phyloP scores from a whole-genome alignment of 35 echinoderm and acorn worm species.

The Diadema setosum region DNA sequence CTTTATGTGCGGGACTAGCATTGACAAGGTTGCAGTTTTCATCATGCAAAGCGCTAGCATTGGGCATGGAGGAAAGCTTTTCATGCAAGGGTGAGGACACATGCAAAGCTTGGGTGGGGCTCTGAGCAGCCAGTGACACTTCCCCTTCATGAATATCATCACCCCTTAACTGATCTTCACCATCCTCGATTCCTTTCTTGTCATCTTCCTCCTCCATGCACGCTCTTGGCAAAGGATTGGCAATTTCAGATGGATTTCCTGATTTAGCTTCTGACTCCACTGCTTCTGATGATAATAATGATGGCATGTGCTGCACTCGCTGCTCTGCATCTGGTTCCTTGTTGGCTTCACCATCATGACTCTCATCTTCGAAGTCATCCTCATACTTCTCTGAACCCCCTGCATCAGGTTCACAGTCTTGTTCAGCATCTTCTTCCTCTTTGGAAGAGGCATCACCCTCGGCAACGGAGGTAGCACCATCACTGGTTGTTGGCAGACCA shows the following conservation, averaged over 20 bases:
- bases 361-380: not conserved
- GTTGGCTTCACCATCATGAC: not conserved
- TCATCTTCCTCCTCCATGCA: too few species aligned
- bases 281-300: too few species aligned
- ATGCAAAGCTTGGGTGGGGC: not conserved
- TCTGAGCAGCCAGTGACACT: not conserved
- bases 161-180: not conserved
- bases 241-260: too few species aligned
- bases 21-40: not conserved
- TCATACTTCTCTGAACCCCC: not conserved
- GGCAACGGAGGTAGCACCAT: not conserved
- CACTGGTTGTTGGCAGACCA: too few species aligned
- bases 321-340: not conserved
- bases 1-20: too few species aligned
- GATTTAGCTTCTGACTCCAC: too few species aligned
- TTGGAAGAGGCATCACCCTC: not conserved
- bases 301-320: too few species aligned
- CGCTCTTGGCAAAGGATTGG: too few species aligned
- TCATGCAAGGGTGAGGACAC: not conserved
- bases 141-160: not conserved
- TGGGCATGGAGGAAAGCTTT: not conserved
- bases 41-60: not conserved
- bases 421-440: not conserved
- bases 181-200: too few species aligned
- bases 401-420: not conserved